These are phyloP conservation scores for Mythimna impura DNA, from an alignment of 2,888 invertebrate species.

Conservation along the genomic window DNA sequence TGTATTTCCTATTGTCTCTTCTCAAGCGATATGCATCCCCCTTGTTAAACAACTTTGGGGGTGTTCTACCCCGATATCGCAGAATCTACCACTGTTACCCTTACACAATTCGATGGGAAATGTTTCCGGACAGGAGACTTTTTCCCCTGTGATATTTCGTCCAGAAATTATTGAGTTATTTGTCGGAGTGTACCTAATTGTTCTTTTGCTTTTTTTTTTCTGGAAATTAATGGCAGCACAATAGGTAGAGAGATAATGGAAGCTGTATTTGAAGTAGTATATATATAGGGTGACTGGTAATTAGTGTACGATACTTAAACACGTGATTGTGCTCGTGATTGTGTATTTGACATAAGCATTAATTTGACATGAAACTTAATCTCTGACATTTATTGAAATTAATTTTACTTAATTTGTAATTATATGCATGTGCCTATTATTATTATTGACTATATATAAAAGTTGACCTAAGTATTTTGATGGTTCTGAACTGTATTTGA, in stretches of 20 bases:
- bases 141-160: slow-evolving; percentile 69
- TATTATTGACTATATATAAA: too few species aligned
- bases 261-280: too few species aligned
- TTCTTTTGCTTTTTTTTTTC: slow-evolving; percentile 36
- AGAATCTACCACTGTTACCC: slow-evolving; percentile 66
- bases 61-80: slow-evolving; percentile 57
- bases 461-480: too few species aligned
- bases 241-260: background rate
- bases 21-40: slow-evolving; percentile 59
- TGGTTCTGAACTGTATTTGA: too few species aligned
- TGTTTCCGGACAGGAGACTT: slow-evolving; percentile 67
- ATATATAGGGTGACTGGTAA: too few species aligned
- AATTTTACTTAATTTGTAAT: too few species aligned
- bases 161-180: slow-evolving; percentile 74
- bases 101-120: slow-evolving; percentile 74
- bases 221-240: background rate
- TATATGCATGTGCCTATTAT: too few species aligned
- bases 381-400: too few species aligned
- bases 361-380: too few species aligned
- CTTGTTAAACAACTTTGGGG: slow-evolving; percentile 58
- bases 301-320: too few species aligned
- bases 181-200: slow-evolving; percentile 40
- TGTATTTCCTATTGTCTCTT: slow-evolving; percentile 66
- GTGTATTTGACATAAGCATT: too few species aligned
- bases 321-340: too few species aligned